Conservation (phyloP, 2,888 invertebrate genomes). For the Amphipoea lucens region DNA sequence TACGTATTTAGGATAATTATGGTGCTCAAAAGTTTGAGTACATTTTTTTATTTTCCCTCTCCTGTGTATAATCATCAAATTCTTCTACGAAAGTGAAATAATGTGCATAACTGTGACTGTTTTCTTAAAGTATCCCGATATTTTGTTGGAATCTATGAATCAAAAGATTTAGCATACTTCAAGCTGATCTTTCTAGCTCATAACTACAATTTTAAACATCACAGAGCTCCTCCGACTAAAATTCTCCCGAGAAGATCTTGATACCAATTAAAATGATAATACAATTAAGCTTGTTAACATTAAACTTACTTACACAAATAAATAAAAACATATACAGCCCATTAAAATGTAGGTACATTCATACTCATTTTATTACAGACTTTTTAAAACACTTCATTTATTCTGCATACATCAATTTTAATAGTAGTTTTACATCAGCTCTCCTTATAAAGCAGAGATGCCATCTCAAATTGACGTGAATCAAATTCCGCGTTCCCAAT, state of each 20-base stretch:
- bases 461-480: slow-evolving; percentile 61
- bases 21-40: too few relatives aligned
- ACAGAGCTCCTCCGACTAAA: background rate
- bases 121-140: background rate
- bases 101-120: background rate
- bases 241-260: background rate
- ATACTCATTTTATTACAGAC: slow-evolving; percentile 34
- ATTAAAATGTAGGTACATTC: slow-evolving; percentile 25
- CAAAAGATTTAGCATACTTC: background rate
- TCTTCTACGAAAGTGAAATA: background rate
- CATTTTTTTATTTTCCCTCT: too few relatives aligned
- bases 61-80: too few relatives aligned
- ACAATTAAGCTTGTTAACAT: slow-evolving; percentile 23
- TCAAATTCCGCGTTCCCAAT: slow-evolving; percentile 65
- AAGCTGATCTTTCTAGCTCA: background rate
- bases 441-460: slow-evolving; percentile 47
- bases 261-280: slow-evolving; percentile 15
- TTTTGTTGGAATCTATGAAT: background rate
- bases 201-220: background rate
- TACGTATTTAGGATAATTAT: too few relatives aligned
- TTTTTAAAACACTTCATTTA: slow-evolving; percentile 55
- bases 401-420: slow-evolving; percentile 55
- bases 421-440: slow-evolving; percentile 44
- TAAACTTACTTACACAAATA: slow-evolving; percentile 9
- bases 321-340: slow-evolving; percentile 22